These are phyloP conservation scores for Heterodera filipjevi DNA, from an alignment of 2,888 invertebrate genomes.

Conservation along the genomic window DNA sequence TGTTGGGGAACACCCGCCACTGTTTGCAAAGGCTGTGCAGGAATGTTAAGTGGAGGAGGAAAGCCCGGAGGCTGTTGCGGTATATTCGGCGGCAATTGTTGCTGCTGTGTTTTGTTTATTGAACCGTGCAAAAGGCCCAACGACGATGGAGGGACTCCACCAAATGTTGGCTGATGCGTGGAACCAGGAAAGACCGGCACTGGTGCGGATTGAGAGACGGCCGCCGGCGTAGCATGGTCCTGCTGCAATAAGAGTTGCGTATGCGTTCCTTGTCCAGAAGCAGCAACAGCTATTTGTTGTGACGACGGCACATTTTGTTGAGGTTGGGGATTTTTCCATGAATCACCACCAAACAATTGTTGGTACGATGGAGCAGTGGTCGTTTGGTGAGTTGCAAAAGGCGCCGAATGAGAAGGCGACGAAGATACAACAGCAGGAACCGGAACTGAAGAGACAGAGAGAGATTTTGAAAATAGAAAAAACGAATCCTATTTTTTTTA, in stretches of 20 bases:
- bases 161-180: background rate
- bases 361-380: background rate
- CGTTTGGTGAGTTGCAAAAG: slow-evolving; percentile 20
- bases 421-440: background rate
- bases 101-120: background rate
- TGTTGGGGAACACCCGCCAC: background rate
- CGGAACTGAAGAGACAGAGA: background rate
- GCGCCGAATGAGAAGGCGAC: slow-evolving; percentile 12
- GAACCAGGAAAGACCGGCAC: slow-evolving; percentile 17
- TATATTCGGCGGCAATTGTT: background rate
- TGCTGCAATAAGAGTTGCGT: background rate
- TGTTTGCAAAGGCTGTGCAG: background rate
- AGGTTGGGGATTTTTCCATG: slow-evolving; percentile 23
- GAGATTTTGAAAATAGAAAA: background rate
- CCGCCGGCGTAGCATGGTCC: background rate
- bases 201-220: background rate
- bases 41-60: slow-evolving; percentile 1
- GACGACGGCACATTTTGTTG: background rate
- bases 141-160: slow-evolving; percentile 3
- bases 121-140: background rate
- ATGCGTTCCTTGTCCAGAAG: background rate
- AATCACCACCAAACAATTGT: slow-evolving; percentile 23
- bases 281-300: background rate
- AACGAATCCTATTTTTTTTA: background rate
- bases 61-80: slow-evolving; percentile 3